Percentiles rank a stretch among this genome's conserved stretches.
phyloP scores from a whole-genome alignment of 2,797 vertebrate genomes.

The Rhodeus uyekii region DNA sequence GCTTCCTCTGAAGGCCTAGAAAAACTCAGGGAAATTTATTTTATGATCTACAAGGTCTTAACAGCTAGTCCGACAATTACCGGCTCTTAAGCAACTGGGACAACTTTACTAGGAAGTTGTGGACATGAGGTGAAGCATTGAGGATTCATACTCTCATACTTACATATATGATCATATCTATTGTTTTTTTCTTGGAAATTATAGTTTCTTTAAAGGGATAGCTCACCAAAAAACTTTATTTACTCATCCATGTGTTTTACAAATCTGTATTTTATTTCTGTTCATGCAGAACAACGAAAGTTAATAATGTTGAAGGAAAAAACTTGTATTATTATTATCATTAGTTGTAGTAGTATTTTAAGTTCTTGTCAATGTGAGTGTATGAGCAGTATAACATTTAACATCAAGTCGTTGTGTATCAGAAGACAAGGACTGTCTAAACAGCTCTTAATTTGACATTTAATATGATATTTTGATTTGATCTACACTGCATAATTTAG shows the following conservation, averaged over 20 bases:
- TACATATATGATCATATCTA: neutral
- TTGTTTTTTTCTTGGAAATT: neutral
- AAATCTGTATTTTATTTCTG: no score
- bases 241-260: no score
- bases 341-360: neutral
- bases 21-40: conserved; percentile 68
- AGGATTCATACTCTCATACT: neutral
- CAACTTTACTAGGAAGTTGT: conserved; percentile 4
- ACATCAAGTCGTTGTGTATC: neutral
- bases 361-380: neutral
- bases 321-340: neutral
- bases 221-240: conserved; percentile 14
- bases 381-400: neutral
- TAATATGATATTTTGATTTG: conserved; percentile 26
- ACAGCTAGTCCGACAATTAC: conserved; percentile 40
- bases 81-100: conserved; percentile 6
- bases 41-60: conserved; percentile 71
- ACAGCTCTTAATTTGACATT: conserved; percentile 37
- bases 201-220: neutral
- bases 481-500: conserved; percentile 39
- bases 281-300: no score
- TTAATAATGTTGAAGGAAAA: no score
- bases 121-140: neutral
- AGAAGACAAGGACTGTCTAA: neutral
- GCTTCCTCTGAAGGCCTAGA: conserved; percentile 63